A percentile compares a stretch with the other conserved stretches of the same genome.
These are phyloP conservation scores for Cercopithecus mona DNA, from an alignment of 2,113 vertebrate species.

Conservation along the genomic window DNA sequence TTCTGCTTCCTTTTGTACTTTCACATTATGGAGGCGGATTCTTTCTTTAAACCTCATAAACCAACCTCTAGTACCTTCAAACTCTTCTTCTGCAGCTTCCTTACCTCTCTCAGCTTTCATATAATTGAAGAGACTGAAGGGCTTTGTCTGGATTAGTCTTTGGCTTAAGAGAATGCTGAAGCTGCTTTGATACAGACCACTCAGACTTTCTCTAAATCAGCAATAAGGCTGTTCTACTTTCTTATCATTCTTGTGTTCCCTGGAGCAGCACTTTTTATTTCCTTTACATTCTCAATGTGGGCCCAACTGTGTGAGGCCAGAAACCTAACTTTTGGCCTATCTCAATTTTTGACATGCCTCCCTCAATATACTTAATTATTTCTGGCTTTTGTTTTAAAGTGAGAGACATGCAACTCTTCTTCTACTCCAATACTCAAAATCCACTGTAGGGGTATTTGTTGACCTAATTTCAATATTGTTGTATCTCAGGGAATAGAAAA, in stretches of 20 bases:
- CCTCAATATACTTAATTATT: neutral
- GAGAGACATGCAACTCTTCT: neutral
- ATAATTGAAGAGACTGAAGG: neutral
- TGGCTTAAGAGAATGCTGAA: neutral
- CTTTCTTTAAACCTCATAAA: neutral
- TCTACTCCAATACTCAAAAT: neutral
- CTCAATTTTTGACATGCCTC: neutral
- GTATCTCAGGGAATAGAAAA: neutral
- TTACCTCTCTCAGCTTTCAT: neutral
- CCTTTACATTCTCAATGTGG: neutral
- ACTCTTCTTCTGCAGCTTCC: neutral
- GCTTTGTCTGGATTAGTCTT: neutral
- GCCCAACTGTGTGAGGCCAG: neutral
- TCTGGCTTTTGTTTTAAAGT: neutral
- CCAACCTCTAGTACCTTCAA: neutral
- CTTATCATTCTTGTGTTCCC: neutral
- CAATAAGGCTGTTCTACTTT: neutral
- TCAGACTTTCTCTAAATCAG: neutral
- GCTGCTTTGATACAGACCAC: neutral
- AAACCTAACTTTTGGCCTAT: neutral
- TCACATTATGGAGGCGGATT: neutral
- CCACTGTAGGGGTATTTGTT: neutral
- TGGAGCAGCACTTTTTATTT: neutral
- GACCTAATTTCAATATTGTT: neutral
- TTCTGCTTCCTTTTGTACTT: neutral